Conservation (phyloP, 2,113 vertebrate genomes). For the Nestor notabilis region DNA sequence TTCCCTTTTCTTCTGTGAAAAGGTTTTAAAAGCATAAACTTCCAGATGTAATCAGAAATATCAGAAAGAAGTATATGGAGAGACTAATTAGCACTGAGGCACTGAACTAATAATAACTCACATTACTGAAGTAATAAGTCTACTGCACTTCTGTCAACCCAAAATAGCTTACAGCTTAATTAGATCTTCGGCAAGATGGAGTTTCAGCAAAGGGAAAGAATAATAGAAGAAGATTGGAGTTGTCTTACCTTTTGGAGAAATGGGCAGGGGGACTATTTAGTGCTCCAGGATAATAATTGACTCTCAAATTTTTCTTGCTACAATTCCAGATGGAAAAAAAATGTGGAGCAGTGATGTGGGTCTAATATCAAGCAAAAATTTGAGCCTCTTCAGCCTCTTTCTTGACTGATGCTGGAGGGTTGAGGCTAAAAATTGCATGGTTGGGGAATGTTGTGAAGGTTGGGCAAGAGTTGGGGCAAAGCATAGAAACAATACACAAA, state of each 20-base stretch:
- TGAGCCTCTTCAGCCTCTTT: not conserved
- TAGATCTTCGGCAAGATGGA: not conserved
- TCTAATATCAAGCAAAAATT: not conserved
- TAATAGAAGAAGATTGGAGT: not conserved
- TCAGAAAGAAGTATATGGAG: not conserved
- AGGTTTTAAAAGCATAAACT: not conserved
- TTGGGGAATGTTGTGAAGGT: not conserved
- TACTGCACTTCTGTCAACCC: not conserved
- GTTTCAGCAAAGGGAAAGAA: not conserved
- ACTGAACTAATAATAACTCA: not conserved
- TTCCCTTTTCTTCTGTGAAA: not conserved
- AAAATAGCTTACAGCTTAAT: not conserved
- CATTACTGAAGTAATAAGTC: not conserved
- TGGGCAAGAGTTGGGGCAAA: not conserved
- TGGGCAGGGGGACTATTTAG: not conserved
- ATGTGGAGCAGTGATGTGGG: not conserved
- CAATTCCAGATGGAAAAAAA: not conserved
- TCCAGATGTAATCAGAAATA: not conserved
- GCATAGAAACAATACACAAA: not conserved
- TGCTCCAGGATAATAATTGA: not conserved
- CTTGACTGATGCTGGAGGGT: not conserved
- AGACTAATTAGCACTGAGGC: not conserved
- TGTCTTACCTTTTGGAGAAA: not conserved
- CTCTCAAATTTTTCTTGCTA: not conserved
- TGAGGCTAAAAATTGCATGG: not conserved